Conservation (phyloP, 2,797 vertebrate genomes). For the Microcaecilia unicolor region DNA sequence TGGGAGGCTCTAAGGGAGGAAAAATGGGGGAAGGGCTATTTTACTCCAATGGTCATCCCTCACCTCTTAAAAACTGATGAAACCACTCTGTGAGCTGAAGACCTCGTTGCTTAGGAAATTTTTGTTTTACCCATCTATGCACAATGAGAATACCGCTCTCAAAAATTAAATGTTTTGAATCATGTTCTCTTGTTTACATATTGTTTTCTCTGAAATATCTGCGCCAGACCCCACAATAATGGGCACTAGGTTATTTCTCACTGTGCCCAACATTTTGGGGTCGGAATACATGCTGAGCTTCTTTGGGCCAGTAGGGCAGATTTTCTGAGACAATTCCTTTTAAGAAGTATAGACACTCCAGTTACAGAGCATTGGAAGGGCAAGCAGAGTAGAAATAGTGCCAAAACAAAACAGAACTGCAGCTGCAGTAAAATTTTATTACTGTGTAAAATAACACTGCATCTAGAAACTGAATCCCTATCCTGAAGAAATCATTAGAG, state of each 20-base stretch:
- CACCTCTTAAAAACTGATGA: no score
- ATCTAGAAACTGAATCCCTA: constrained; percentile 13
- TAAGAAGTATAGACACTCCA: constrained; percentile 8
- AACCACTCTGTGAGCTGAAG: no score
- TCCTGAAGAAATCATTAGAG: neutral
- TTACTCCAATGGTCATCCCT: no score
- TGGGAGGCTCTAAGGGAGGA: no score
- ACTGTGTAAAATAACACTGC: constrained; percentile 14
- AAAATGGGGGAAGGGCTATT: no score
- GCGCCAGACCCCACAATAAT: neutral
- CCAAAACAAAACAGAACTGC: constrained; percentile 24
- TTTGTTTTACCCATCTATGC: no score
- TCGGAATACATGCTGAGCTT: constrained; percentile 22
- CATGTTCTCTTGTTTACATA: no score
- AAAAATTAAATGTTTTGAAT: no score
- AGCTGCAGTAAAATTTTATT: constrained; percentile 9
- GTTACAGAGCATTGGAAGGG: constrained; percentile 6
- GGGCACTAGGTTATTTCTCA: neutral
- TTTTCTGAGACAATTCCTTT: constrained; percentile 13
- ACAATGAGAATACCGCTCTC: no score
- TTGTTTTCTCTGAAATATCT: constrained; percentile 3
- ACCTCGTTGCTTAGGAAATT: no score
- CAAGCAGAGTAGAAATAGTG: constrained; percentile 2
- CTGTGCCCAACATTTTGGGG: neutral
- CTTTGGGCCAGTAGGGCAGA: constrained; percentile 12